Conservation (phyloP, 2,797 vertebrate genomes). For the Adelosebastes latens region DNA sequence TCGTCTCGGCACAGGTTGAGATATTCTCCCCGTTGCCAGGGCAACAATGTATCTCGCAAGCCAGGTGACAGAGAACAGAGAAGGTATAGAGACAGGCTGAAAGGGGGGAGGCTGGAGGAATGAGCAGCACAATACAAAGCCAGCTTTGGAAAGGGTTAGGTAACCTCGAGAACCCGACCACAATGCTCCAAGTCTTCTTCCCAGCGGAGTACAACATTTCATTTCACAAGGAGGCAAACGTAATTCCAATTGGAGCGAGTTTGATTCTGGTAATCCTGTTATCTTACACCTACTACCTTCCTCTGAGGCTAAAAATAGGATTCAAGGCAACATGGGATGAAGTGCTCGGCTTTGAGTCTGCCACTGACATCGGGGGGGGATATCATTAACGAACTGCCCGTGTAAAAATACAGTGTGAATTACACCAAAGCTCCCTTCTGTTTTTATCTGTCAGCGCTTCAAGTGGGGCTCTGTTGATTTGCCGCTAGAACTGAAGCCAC, state of each 20-base stretch:
- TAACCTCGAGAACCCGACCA: constrained; percentile 53
- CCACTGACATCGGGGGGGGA: constrained; percentile 37
- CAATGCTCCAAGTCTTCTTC: constrained; percentile 40
- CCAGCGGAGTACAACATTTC: constrained; percentile 48
- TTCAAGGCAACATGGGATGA: constrained; percentile 32
- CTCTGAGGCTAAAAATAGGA: constrained; percentile 66
- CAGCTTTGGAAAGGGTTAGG: constrained; percentile 53
- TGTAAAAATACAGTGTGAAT: constrained; percentile 61
- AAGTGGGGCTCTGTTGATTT: constrained; percentile 49
- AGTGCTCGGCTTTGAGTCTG: constrained; percentile 49
- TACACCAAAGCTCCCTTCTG: constrained; percentile 57
- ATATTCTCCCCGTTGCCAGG: constrained; percentile 74
- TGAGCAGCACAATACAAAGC: constrained; percentile 50
- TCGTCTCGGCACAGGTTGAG: constrained; percentile 54
- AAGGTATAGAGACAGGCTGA: constrained; percentile 40
- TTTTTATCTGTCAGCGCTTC: constrained; percentile 56
- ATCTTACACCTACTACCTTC: constrained; percentile 66
- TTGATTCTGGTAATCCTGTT: constrained; percentile 71
- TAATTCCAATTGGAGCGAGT: constrained; percentile 62
- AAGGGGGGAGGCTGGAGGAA: constrained; percentile 44
- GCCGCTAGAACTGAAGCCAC: constrained; percentile 33
- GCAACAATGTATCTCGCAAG: constrained; percentile 71
- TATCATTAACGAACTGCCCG: constrained; percentile 54
- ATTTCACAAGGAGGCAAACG: constrained; percentile 63
- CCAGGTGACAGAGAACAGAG: constrained; percentile 66